These are phyloP conservation scores for Microplitis manilae DNA, from an alignment of 2,888 invertebrate genomes.

Conservation along the genomic window DNA sequence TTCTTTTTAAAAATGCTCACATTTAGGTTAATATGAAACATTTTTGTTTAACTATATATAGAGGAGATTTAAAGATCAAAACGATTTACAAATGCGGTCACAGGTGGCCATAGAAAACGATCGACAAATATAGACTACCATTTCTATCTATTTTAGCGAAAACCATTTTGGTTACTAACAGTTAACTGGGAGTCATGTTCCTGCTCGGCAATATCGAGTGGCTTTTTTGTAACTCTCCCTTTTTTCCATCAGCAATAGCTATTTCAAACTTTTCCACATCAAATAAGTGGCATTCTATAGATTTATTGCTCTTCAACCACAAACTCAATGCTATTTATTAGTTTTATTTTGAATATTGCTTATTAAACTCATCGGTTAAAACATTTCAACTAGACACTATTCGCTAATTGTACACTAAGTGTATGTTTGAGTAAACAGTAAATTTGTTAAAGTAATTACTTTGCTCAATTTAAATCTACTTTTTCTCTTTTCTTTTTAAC, in stretches of 20 bases:
- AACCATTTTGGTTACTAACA: constrained; percentile 27
- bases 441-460: too few species aligned
- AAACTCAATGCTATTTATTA: neutral
- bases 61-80: neutral
- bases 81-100: constrained; percentile 41
- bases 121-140: constrained; percentile 36
- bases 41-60: neutral
- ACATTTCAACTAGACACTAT: too few species aligned
- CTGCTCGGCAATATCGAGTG: constrained; percentile 12
- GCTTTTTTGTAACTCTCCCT: constrained; percentile 16
- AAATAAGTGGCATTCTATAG: constrained; percentile 18
- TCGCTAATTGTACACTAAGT: too few species aligned
- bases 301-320: neutral
- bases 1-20: neutral
- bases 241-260: constrained; percentile 25
- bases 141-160: constrained; percentile 17
- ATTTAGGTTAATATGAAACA: neutral
- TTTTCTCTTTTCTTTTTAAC: too few species aligned
- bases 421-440: too few species aligned
- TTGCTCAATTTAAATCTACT: too few species aligned
- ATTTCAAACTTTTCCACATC: neutral
- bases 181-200: constrained; percentile 37
- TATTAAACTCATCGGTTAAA: too few species aligned
- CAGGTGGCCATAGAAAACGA: constrained; percentile 38
- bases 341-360: neutral